Conservation (phyloP, 2,113 vertebrate genomes). For the Ariopsis seemanni region DNA sequence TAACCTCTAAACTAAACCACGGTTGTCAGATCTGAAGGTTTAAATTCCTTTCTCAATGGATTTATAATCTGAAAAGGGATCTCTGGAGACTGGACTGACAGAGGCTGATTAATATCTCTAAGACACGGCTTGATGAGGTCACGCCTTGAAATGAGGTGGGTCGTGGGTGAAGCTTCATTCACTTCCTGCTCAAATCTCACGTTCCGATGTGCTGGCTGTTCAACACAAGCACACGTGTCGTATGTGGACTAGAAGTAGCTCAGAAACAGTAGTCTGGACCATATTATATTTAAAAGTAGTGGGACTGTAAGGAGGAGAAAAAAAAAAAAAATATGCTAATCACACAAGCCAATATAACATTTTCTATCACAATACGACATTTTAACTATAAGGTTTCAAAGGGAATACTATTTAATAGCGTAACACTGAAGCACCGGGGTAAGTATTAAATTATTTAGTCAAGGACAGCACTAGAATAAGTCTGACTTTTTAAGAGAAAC, state of each 20-base stretch:
- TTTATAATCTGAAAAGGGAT: slow-evolving; percentile 19
- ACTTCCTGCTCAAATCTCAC: slow-evolving; percentile 15
- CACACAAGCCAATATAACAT: not conserved
- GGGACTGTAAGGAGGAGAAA: not conserved
- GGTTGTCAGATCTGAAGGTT: not conserved
- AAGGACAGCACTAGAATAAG: not conserved
- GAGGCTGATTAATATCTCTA: slow-evolving; percentile 16
- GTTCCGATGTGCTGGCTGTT: not conserved
- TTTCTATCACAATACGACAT: not conserved
- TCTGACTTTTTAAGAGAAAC: not conserved
- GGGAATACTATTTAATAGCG: slow-evolving; percentile 3
- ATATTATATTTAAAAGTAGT: not conserved
- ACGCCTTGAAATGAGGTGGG: slow-evolving; percentile 24
- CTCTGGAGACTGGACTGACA: not conserved
- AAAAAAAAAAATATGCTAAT: not conserved
- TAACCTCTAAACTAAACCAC: not conserved
- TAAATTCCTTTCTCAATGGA: slow-evolving; percentile 6
- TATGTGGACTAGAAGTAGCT: not conserved
- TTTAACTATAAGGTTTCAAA: not conserved
- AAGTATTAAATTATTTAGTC: slow-evolving; percentile 11
- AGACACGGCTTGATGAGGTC: slow-evolving; percentile 16
- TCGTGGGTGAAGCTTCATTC: slow-evolving; percentile 34
- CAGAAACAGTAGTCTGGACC: not conserved
- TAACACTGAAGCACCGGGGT: not conserved
- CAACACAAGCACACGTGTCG: not conserved